These are phyloP conservation scores for Carettochelys insculpta DNA, from an alignment of 2,113 vertebrate species.

Conservation along the genomic window DNA sequence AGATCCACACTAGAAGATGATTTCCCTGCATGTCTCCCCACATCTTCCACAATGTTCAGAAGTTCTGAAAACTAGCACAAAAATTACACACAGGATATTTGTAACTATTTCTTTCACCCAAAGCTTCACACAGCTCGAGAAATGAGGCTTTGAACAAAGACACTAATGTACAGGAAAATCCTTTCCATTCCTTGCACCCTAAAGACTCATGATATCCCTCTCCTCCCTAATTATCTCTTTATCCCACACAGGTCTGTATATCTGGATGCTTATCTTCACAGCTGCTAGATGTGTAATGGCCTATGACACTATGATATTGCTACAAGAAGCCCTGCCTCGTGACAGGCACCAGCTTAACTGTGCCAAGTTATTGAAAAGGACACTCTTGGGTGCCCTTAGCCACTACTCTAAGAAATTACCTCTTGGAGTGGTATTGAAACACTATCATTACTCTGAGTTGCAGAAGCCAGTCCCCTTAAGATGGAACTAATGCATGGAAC, in stretches of 20 bases:
- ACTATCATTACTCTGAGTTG: conserved; percentile 8
- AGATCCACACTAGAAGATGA: background rate
- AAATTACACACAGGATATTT: background rate
- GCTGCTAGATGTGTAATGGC: background rate
- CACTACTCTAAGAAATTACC: conserved; percentile 18
- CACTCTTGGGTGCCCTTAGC: conserved; percentile 33
- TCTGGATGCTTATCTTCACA: conserved; percentile 32
- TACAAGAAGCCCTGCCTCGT: background rate
- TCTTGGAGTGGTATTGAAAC: conserved; percentile 18
- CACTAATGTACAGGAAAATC: conserved; percentile 55
- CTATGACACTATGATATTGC: background rate
- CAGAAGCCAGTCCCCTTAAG: background rate
- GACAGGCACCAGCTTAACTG: conserved; percentile 16
- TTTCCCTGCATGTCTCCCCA: background rate
- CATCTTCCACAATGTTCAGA: background rate
- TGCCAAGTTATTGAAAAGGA: conserved; percentile 18
- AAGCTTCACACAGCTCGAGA: background rate
- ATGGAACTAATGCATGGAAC: conserved; percentile 40
- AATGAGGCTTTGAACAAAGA: background rate
- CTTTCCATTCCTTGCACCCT: conserved; percentile 14
- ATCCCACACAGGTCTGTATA: background rate
- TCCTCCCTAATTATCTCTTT: background rate
- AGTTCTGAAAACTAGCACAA: background rate
- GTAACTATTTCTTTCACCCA: conserved; percentile 23
- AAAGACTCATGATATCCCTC: background rate